These are phyloP conservation scores for Diaprepes abbreviatus DNA, from an alignment of 2,888 invertebrate species.

Conservation along the genomic window DNA sequence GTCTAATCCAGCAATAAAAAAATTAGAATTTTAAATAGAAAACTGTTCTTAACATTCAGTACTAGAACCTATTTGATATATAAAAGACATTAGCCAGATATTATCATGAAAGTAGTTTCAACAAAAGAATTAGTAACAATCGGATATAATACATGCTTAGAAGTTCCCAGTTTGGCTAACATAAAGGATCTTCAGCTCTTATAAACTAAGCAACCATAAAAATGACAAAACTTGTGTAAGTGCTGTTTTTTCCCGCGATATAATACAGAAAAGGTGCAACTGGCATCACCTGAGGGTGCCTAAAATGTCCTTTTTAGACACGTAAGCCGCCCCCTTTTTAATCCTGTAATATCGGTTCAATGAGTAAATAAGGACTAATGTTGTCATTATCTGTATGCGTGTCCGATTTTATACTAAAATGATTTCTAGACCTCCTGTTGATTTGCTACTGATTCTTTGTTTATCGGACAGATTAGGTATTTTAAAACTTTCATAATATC, in stretches of 20 bases:
- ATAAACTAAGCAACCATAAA: conserved; percentile 38
- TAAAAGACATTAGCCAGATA: background rate
- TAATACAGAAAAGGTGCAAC: conserved; percentile 40
- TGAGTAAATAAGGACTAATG: conserved; percentile 31
- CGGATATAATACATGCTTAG: conserved; percentile 2
- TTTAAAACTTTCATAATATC: no score
- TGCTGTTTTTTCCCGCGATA: conserved; percentile 38
- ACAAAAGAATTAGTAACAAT: conserved; percentile 13
- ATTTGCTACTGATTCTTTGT: conserved; percentile 36
- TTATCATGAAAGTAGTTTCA: conserved; percentile 1
- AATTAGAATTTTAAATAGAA: no score
- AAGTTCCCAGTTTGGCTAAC: conserved; percentile 17
- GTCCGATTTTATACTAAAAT: conserved; percentile 32
- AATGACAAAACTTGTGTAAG: conserved; percentile 42
- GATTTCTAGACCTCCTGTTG: conserved; percentile 29
- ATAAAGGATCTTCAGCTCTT: conserved; percentile 16
- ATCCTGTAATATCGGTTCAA: conserved; percentile 41
- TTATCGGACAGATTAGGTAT: conserved; percentile 7
- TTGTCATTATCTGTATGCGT: conserved; percentile 20
- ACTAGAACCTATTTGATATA: background rate
- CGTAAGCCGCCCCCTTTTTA: conserved; percentile 33
- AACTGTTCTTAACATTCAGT: no score
- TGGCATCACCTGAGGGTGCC: conserved; percentile 45
- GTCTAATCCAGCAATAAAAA: no score
- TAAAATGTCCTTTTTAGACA: conserved; percentile 29